These are phyloP conservation scores for Enteromius argenteus DNA, from an alignment of 2,797 vertebrate species.

Conservation along the genomic window DNA sequence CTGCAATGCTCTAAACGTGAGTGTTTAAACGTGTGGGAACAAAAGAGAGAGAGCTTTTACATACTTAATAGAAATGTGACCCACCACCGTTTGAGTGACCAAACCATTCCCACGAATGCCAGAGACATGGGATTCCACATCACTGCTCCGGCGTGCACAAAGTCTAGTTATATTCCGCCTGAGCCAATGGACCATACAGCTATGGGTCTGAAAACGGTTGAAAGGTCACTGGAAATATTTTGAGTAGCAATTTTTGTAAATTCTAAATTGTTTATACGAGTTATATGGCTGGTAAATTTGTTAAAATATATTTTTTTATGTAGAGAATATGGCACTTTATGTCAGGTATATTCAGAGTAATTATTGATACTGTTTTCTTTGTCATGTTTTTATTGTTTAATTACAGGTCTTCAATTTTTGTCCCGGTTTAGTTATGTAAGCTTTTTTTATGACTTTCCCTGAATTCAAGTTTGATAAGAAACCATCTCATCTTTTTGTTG, in stretches of 20 bases:
- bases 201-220: constrained; percentile 71
- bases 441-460: constrained; percentile 51
- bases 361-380: constrained; percentile 72
- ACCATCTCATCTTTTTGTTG: constrained; percentile 60
- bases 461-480: constrained; percentile 46
- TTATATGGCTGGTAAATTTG: constrained; percentile 71
- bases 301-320: constrained; percentile 85
- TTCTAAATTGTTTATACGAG: constrained; percentile 79
- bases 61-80: constrained; percentile 57
- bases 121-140: constrained; percentile 76
- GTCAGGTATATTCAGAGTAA: constrained; percentile 78
- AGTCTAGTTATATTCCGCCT: constrained; percentile 75
- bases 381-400: constrained; percentile 54
- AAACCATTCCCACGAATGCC: constrained; percentile 72
- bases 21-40: constrained; percentile 29
- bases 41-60: constrained; percentile 32
- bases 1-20: constrained; percentile 35
- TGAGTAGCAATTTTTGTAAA: constrained; percentile 71
- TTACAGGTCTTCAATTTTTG: constrained; percentile 68
- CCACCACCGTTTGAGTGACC: constrained; percentile 36
- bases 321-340: constrained; percentile 82
- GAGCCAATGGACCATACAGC: constrained; percentile 77
- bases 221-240: constrained; percentile 74
- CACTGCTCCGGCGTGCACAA: constrained; percentile 76
- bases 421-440: constrained; percentile 69